Base-by-base conservation (phyloP, 1,140 invertebrate species). In the Zaprionus lachaisei region DNA sequence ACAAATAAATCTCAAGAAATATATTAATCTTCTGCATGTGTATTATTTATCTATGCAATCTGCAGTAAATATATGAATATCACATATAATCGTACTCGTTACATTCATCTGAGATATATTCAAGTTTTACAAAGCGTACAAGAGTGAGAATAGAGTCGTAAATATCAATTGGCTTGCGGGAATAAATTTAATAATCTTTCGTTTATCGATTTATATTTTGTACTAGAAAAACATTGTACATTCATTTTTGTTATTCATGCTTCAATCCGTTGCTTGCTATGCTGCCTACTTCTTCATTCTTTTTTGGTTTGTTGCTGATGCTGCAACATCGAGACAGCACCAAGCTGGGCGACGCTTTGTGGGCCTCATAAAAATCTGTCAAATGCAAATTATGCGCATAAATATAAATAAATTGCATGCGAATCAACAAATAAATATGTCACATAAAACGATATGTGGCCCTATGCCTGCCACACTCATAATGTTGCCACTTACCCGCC, bases 381-480 rank as follows among this genome's bases (percentile, higher is more conserved):
- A 89, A 91, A 89, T 89, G 82, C 86, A 85, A 85, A 85, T 85
- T 80, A 91, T 72, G 70, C 68, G 77, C 83, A 89, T 85, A 82
- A 85, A 90, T 86, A 67, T 58, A 57, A 9, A 55, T 56, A 80
- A 80, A 80, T 87, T 24, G 47, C 47, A 77, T 80, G 71, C 83
- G 67, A 81, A 79, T 85, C 85, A 85, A 82, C 81, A 85, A 85
- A 89, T 90, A 87, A 87, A 87, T 86, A 83, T 87, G 83, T 80
- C 77, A 68, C 64, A 87, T 74, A 66, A 67, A 72, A 70, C 56
- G 79, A 77, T 72, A 77, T 67, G 62, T 61, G 72, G 60, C 57
- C 58, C 22, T 51, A 47, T 15, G 15, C 64, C 22, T 38, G 44
- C 22, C 49, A 26, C 34, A 38, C 38, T 12, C 47, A 51, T 51